These are phyloP conservation scores for Plebejus melissa DNA, from an alignment of 2,888 invertebrate species.

Conservation along the genomic window DNA sequence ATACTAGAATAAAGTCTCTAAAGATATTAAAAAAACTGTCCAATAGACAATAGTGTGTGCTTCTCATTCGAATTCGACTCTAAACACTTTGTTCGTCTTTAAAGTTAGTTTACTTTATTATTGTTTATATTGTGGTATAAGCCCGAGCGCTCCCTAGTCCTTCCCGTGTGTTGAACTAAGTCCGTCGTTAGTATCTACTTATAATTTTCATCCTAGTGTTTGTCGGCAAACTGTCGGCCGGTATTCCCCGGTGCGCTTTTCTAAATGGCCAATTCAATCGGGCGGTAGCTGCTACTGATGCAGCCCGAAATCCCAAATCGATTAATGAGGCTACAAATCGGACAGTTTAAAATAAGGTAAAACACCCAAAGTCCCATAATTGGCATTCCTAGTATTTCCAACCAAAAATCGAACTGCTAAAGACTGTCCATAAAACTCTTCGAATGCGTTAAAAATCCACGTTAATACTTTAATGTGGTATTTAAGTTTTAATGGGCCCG, in stretches of 20 bases:
- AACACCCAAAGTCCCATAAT: neutral
- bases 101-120: neutral
- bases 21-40: no score
- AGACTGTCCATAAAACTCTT: neutral
- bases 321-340: neutral
- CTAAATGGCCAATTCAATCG: neutral
- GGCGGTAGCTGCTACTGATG: neutral
- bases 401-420: neutral
- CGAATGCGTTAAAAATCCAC: neutral
- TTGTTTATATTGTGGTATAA: neutral
- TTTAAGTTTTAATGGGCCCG: conserved; percentile 3
- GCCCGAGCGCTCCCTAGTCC: neutral
- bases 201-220: neutral
- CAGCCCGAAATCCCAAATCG: neutral
- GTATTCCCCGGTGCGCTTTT: conserved; percentile 1
- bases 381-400: no score
- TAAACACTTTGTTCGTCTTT: no score
- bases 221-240: conserved; percentile 12
- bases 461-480: neutral
- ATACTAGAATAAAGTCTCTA: no score
- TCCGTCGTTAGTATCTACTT: conserved; percentile 11
- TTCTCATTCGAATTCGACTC: no score
- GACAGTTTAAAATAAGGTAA: neutral
- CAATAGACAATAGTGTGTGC: no score
- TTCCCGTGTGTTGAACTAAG: neutral